Evolutionary conservation across 2,888 invertebrate genomes (phyloP).

Genomic region (Morpho achilles): DNA sequence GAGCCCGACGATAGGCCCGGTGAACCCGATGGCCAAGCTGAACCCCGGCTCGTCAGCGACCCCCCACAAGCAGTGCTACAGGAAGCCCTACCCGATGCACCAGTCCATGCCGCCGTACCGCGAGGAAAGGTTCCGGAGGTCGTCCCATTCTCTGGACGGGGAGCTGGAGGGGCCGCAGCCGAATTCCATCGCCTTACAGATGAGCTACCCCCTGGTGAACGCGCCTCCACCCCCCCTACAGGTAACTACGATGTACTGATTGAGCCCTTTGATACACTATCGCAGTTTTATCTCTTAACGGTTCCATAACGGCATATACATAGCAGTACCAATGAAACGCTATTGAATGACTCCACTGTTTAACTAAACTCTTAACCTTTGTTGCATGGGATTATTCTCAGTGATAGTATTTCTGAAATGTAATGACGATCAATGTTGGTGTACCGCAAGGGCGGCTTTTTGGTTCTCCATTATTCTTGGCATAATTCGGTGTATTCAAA

Average conservation of each 20-base stretch:
- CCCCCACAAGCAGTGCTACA: conserved; percentile 41
- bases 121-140: conserved; percentile 44
- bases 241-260: conserved; percentile 41
- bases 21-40: conserved; percentile 46
- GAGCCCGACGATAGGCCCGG: conserved; percentile 35
- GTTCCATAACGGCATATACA: too few species aligned
- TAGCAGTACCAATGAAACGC: too few species aligned
- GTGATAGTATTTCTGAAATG: too few species aligned
- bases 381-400: too few species aligned
- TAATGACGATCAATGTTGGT: too few species aligned
- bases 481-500: too few species aligned
- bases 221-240: conserved; percentile 71
- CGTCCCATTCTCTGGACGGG: conserved; percentile 64
- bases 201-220: conserved; percentile 82
- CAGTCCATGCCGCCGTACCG: conserved; percentile 52
- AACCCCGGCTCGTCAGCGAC: conserved; percentile 32
- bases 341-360: too few species aligned
- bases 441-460: too few species aligned
- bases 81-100: conserved; percentile 48
- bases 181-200: conserved; percentile 82
- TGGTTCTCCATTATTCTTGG: too few species aligned
- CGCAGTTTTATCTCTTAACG: too few species aligned
- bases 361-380: too few species aligned
- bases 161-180: conserved; percentile 66
- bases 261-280: conserved; percentile 1